phyloP scores from a whole-genome alignment of 2,888 invertebrate species.

The Perizoma affinitatum region DNA sequence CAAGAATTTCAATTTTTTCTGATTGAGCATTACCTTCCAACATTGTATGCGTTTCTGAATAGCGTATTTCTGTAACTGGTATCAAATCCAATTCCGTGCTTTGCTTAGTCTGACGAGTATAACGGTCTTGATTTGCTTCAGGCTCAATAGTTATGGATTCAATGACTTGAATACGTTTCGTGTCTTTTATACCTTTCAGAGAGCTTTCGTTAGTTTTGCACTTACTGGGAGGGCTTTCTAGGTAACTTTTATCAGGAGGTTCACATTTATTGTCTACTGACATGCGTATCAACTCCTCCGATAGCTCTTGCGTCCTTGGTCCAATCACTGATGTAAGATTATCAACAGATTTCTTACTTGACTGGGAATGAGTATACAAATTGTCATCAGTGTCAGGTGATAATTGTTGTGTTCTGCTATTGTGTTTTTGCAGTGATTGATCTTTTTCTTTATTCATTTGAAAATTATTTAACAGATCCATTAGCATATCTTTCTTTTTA shows the following conservation, averaged over 20 bases:
- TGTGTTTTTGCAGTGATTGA: slow-evolving; percentile 39
- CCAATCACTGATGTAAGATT: slow-evolving; percentile 38
- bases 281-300: slow-evolving; percentile 53
- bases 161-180: slow-evolving; percentile 66
- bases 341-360: slow-evolving; percentile 13
- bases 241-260: neutral
- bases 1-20: slow-evolving; percentile 23
- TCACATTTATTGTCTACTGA: slow-evolving; percentile 37
- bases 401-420: slow-evolving; percentile 29
- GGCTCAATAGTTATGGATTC: slow-evolving; percentile 67
- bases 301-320: slow-evolving; percentile 50
- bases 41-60: slow-evolving; percentile 12
- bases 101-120: slow-evolving; percentile 2
- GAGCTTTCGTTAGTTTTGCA: slow-evolving; percentile 34
- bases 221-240: slow-evolving; percentile 7
- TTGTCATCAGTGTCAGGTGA: slow-evolving; percentile 15
- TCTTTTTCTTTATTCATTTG: slow-evolving; percentile 48
- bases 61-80: slow-evolving; percentile 28
- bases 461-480: slow-evolving; percentile 61
- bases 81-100: slow-evolving; percentile 21
- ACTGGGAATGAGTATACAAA: slow-evolving; percentile 8
- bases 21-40: neutral
- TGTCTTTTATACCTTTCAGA: slow-evolving; percentile 52
- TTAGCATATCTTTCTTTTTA: slow-evolving; percentile 60
- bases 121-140: slow-evolving; percentile 19